Conservation (phyloP, 2,797 vertebrate genomes). For the Mergus octosetaceus region DNA sequence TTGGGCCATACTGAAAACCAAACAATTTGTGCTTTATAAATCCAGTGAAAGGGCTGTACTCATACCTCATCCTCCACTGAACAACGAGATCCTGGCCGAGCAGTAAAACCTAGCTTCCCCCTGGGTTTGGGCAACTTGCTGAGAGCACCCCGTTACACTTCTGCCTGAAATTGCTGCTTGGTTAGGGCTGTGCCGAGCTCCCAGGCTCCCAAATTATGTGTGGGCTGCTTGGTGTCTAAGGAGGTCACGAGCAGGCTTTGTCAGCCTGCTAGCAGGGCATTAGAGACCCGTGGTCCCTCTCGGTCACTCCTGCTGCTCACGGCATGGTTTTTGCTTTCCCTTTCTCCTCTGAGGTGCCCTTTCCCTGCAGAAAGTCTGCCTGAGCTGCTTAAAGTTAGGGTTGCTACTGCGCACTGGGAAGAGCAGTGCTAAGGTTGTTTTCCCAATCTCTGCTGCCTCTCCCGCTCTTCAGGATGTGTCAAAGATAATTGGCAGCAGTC, state of each 20-base stretch:
- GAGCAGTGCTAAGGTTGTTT: not conserved
- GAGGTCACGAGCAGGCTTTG: not conserved
- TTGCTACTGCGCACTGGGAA: not conserved
- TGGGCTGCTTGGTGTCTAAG: not conserved
- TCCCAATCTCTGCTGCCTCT: not conserved
- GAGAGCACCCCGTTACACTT: not conserved
- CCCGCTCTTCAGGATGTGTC: slow-evolving; percentile 12
- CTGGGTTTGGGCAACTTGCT: not conserved
- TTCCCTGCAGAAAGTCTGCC: not conserved
- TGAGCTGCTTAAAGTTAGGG: not conserved
- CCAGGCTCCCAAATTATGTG: not conserved
- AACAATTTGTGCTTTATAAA: slow-evolving; percentile 54
- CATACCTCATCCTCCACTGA: not conserved
- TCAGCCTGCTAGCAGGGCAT: not conserved
- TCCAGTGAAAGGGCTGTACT: slow-evolving; percentile 34
- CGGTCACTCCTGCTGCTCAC: not conserved
- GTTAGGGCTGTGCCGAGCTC: not conserved
- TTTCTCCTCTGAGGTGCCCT: not conserved
- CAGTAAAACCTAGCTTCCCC: not conserved
- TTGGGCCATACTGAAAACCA: slow-evolving; percentile 38
- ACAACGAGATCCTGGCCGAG: not conserved
- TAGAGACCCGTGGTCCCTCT: not conserved
- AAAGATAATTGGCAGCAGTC: not conserved
- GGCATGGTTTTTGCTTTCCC: accelerated
- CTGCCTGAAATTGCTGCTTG: not conserved